These are phyloP conservation scores for Thunnus thynnus DNA, from an alignment of 2,113 vertebrate species.

Conservation along the genomic window DNA sequence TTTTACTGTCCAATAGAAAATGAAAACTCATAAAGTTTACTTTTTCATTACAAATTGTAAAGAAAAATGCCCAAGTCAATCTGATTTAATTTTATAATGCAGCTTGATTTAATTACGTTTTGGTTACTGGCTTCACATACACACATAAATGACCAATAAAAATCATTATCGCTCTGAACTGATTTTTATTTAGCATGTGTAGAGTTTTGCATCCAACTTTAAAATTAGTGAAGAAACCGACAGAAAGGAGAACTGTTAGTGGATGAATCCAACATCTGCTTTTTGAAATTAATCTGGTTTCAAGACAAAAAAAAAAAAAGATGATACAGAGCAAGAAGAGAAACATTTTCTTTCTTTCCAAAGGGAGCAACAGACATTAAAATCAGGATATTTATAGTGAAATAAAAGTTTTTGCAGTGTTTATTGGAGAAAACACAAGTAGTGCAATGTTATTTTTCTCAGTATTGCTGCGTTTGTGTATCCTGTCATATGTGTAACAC, in stretches of 20 bases:
- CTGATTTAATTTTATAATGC: background rate
- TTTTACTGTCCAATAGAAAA: background rate
- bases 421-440: background rate
- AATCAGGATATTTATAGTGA: no score
- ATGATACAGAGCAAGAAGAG: background rate
- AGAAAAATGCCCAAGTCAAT: background rate
- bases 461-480: background rate
- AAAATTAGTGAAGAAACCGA: background rate
- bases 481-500: background rate
- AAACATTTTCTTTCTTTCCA: no score
- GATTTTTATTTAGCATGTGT: background rate
- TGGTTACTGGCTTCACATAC: background rate
- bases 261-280: no score
- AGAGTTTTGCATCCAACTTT: background rate
- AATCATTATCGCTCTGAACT: background rate
- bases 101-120: constrained; percentile 8
- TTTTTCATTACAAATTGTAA: background rate
- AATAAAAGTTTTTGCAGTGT: background rate
- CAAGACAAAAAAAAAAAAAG: background rate
- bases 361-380: no score
- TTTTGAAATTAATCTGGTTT: background rate
- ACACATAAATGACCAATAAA: background rate
- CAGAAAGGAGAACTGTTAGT: background rate
- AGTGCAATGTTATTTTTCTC: background rate
- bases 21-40: background rate